These are phyloP conservation scores for Selene dorsalis DNA, from an alignment of 2,797 vertebrate genomes.

Conservation along the genomic window DNA sequence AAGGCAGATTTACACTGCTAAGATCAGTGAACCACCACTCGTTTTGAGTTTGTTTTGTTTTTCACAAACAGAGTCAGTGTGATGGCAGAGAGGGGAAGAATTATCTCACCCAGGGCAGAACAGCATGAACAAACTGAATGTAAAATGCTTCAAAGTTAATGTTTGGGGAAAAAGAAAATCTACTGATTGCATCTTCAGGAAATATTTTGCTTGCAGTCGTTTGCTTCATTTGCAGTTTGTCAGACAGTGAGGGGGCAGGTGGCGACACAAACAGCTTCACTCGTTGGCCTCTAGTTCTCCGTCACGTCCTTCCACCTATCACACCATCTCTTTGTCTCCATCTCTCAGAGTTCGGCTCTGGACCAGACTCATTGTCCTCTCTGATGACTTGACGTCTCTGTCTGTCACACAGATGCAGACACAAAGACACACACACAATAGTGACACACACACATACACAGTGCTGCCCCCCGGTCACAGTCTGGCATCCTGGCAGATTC, in stretches of 20 bases:
- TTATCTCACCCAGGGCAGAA: background rate
- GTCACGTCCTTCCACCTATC: constrained; percentile 61
- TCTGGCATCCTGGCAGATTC: constrained; percentile 58
- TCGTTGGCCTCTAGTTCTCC: constrained; percentile 44
- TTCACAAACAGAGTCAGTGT: background rate
- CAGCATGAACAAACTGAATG: background rate
- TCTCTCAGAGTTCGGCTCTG: constrained; percentile 58
- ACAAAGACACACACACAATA: constrained; percentile 54
- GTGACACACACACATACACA: constrained; percentile 28
- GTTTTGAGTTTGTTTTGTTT: background rate
- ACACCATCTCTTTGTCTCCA: constrained; percentile 64
- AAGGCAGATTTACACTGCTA: background rate
- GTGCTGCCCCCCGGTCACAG: constrained; percentile 34
- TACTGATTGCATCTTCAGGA: constrained; percentile 1
- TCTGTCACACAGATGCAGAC: constrained; percentile 58
- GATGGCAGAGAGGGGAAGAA: background rate
- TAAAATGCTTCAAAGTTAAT: background rate
- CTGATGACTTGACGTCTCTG: constrained; percentile 79
- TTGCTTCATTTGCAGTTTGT: constrained; percentile 9
- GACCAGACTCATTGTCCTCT: constrained; percentile 65
- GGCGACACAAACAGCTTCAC: constrained; percentile 44
- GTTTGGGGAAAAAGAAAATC: background rate
- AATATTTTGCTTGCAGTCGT: background rate
- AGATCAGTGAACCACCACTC: background rate
- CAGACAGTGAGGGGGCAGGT: constrained; percentile 30